Evolutionary conservation across 2,797 vertebrate genomes (phyloP).

Genomic region (Phoeniculus purpureus): DNA sequence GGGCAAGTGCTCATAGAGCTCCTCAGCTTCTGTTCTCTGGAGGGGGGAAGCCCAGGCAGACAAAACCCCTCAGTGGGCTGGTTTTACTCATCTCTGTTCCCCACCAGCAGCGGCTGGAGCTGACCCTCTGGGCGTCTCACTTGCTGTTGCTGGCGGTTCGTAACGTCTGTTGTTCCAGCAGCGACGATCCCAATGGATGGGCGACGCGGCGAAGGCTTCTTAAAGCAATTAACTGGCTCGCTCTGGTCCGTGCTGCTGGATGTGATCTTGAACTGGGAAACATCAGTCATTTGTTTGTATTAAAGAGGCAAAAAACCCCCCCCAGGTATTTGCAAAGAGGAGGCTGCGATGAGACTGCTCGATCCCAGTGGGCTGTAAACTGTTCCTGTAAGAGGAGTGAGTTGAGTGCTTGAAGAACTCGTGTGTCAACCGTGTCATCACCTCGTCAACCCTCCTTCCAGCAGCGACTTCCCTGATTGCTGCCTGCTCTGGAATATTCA

Average conservation of each 20-base stretch:
- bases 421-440: neutral
- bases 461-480: neutral
- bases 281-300: neutral
- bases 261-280: neutral
- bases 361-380: neutral
- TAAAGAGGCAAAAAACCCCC: neutral
- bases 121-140: neutral
- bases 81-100: neutral
- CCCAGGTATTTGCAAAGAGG: neutral
- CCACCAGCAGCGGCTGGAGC: neutral
- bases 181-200: neutral
- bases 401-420: neutral
- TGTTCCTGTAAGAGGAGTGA: neutral
- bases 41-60: neutral
- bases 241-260: neutral
- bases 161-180: neutral
- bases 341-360: neutral
- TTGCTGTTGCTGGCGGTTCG: neutral
- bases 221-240: slow-evolving; percentile 24
- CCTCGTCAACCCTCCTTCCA: neutral
- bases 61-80: neutral
- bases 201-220: neutral
- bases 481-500: slow-evolving; percentile 50
- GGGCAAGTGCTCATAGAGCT: neutral
- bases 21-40: neutral